Conservation (phyloP, 2,797 vertebrate species). For the Orientallactaga sibirica region DNA sequence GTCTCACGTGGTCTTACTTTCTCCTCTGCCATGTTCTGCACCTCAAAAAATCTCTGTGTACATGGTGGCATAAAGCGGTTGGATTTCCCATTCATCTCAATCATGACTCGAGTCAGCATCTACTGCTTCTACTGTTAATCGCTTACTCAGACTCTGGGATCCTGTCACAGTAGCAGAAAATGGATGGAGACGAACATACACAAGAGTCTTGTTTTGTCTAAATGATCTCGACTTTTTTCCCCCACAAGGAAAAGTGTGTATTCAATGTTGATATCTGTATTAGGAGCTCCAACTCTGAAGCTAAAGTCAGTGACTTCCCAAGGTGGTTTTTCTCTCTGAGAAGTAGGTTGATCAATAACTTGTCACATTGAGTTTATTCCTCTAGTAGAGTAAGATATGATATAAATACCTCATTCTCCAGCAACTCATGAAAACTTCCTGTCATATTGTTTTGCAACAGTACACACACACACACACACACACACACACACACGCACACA, state of each 20-base stretch:
- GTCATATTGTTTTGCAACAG: slow-evolving; percentile 12
- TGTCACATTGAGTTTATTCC: background rate
- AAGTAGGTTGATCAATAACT: background rate
- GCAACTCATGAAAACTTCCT: slow-evolving; percentile 51
- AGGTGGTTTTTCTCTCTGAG: background rate
- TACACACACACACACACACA: background rate
- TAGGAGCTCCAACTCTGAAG: background rate
- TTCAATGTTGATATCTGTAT: slow-evolving; percentile 46
- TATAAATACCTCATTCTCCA: slow-evolving; percentile 28
- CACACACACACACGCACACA: background rate
- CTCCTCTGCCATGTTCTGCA: background rate
- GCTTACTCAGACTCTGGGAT: background rate
- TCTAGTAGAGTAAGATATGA: slow-evolving; percentile 3
- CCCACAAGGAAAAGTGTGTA: background rate
- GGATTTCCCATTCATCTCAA: no score
- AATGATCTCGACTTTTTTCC: slow-evolving; percentile 44
- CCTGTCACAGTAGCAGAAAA: background rate
- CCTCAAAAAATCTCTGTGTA: background rate
- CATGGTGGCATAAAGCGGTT: background rate
- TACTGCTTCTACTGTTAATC: background rate
- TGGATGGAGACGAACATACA: background rate
- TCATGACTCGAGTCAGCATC: no score
- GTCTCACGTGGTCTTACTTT: background rate
- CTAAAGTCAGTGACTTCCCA: background rate
- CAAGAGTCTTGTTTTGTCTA: slow-evolving; percentile 27